These are phyloP conservation scores for Rhinoderma darwinii DNA, from an alignment of 2,113 vertebrate species.

Conservation along the genomic window DNA sequence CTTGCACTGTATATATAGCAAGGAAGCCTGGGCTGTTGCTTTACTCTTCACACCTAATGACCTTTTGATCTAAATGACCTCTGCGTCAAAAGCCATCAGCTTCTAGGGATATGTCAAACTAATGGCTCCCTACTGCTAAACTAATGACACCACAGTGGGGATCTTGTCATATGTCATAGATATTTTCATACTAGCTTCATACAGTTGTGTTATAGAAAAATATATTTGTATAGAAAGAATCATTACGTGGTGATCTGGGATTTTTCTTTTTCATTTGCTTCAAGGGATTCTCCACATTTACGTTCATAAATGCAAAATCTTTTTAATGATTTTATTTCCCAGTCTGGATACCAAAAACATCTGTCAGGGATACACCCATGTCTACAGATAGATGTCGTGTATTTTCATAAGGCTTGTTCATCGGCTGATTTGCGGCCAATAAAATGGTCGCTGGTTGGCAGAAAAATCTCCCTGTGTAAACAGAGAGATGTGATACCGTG, in stretches of 20 bases:
- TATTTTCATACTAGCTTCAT: neutral
- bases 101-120: constrained; percentile 49
- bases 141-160: constrained; percentile 31
- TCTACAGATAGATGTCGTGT: no score
- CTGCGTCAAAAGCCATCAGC: constrained; percentile 63
- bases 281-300: neutral
- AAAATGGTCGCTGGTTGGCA: no score
- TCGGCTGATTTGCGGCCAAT: no score
- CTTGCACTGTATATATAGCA: constrained; percentile 40
- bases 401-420: no score
- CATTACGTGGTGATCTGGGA: no score
- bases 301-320: neutral
- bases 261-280: no score
- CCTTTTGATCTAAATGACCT: constrained; percentile 72
- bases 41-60: constrained; percentile 69
- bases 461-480: no score
- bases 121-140: constrained; percentile 45
- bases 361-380: no score
- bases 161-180: constrained; percentile 3
- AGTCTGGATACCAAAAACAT: neutral
- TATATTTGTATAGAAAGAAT: neutral
- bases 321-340: neutral
- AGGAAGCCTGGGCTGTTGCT: constrained; percentile 26
- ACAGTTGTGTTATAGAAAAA: neutral
- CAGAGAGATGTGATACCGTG: no score